Evolutionary conservation across 2,113 vertebrate species (phyloP), one percentile per base, ranked within the genome.

Genomic region (Oenanthe melanoleuca): DNA sequence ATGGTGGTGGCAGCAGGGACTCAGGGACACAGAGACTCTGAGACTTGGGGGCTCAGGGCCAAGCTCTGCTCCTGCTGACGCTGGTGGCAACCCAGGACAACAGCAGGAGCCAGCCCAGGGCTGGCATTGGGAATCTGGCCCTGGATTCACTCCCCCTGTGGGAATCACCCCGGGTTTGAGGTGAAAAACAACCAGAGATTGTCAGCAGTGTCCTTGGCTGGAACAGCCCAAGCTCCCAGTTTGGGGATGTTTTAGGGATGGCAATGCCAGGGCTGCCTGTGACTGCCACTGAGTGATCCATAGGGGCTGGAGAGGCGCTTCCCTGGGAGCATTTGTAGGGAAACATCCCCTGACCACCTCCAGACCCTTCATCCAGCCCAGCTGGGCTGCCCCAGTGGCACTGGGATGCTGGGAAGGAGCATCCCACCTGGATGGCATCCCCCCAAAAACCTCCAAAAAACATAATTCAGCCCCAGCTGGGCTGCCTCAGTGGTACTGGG

Each of bases 201-300:
- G 1, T 10, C 3, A 1, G 40, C 44, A 21, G 72, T 9, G 64
- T 29, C 81, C 59, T 9, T 3, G 55, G 77, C 34, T 44, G 57
- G 60, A 52, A 56, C 26, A 21, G 0, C 0, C 2, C 38, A 2
- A 44, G 17, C 5, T 26, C n/a, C 29, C 0, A 0, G 3, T 38
- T 34, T 53, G 55, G 45, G 44, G n/a, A 9, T 28, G 42, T 11
- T 88, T 47, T 29, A 42, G 56, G 47, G 44, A 42, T 14, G 15
- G 23, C 1, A 14, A 3, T 28, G 61, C 42, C 3, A 2, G 37
- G 40, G 40, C 5, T 72, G 33, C 56, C 40, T 1, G 0, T 0
- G 1, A 42, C 0, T 0, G 45, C 61, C 11, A 3, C 52, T 31
- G 72, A 40, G 31, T 0, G 0, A 50, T 42, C 44, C 42, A 1